A percentile compares a stretch with the other conserved stretches of the same genome.
phyloP scores from a whole-genome alignment of 2,888 invertebrate species.

The Molorchus minor region DNA sequence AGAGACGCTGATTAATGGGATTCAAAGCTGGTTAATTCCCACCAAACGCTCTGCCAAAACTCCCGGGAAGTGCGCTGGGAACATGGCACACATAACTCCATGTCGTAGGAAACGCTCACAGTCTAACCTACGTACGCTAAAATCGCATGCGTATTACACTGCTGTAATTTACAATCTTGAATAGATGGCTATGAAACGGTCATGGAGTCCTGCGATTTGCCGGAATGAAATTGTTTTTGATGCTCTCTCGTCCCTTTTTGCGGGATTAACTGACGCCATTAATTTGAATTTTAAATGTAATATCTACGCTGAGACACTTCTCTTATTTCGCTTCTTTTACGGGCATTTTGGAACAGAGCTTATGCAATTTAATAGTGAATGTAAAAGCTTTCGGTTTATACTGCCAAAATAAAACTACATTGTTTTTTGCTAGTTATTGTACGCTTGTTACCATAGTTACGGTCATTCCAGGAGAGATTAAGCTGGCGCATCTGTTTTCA shows the following conservation, averaged over 20 bases:
- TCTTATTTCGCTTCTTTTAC: conserved; percentile 8
- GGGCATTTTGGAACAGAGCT: too few relatives aligned
- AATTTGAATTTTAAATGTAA: conserved; percentile 43
- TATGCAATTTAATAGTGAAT: too few relatives aligned
- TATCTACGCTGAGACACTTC: conserved; percentile 8
- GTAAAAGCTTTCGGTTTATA: too few relatives aligned
- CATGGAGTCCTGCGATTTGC: conserved; percentile 56
- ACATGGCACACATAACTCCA: conserved; percentile 42
- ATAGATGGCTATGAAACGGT: conserved; percentile 55
- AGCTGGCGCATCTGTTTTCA: too few relatives aligned
- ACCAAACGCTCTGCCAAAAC: conserved; percentile 68
- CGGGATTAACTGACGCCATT: conserved; percentile 42
- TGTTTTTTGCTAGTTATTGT: too few relatives aligned
- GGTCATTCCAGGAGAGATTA: too few relatives aligned
- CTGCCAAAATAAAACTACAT: too few relatives aligned
- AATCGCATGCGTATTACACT: conserved; percentile 56
- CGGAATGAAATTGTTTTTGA: conserved; percentile 58
- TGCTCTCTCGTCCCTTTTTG: conserved; percentile 51
- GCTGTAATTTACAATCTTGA: conserved; percentile 59
- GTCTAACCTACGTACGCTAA: conserved; percentile 45
- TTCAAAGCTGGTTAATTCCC: conserved; percentile 74
- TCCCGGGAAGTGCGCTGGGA: conserved; percentile 62
- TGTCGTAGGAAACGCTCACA: conserved; percentile 28
- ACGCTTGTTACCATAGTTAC: too few relatives aligned
- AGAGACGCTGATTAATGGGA: conserved; percentile 76